Base-by-base conservation (phyloP, 1,140 invertebrate species). In the Prorops nasuta region DNA sequence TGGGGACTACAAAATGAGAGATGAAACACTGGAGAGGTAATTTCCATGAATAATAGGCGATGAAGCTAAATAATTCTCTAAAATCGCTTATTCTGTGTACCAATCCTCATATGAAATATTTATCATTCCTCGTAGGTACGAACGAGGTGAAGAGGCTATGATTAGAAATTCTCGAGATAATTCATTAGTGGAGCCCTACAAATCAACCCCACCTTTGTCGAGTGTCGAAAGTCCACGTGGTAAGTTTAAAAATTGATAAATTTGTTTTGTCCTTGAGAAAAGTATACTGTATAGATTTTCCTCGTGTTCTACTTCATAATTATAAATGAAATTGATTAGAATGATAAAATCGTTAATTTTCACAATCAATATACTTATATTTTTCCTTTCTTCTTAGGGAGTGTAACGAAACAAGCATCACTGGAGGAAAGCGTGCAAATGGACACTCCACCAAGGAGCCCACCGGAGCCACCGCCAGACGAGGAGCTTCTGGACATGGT, bases 371-470 rank as follows among this genome's bases (percentile, higher is more conserved):
- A 6, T 28, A 4, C 4, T 10, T 28, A 28, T 10, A 10, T 4
- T 6, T 6, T 28, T 28, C 24, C 4, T 28, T 6, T 28, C 10
- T 28, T 28, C 24, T 51, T 47, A 76, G 76, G 66, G 52, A 76
- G 73, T 52, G 60, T 78, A 51, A 68, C 67, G 56, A 77, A 78
- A 56, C 76, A 78, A 63, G 63, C 65, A 20, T 77, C 76, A 28
- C 58, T 77, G 50, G 76, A 78, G 43, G 74, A 76, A 50, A 78
- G 76, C 56, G 74, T 78, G 39, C 76, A 78, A 57, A 77, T 78
- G 74, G 74, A 78, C 49, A 78, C 74, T 39, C 76, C 76, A 32
- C 74, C 76, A 21, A 63, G 76, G 50, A 78, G 74, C 57, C 73
- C 76, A 47, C 71, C 68, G 1, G 74, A 77, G 47, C 69, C 71